Evolutionary conservation across 2,888 invertebrate genomes (phyloP), one percentile per base, ranked within the genome.

Genomic region (Gymnocheta viridis): DNA sequence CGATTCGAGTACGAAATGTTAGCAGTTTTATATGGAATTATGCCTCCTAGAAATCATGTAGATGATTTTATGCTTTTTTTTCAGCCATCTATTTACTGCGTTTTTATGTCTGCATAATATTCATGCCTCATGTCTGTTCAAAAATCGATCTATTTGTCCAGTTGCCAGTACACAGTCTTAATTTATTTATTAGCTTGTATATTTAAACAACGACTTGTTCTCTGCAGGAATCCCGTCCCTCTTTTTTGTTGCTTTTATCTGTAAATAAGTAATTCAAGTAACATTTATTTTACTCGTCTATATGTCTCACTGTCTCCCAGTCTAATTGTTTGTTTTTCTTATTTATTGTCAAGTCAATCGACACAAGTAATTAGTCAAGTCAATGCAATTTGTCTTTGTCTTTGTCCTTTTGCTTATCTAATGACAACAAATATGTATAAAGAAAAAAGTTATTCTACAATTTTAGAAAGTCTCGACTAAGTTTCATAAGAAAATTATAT

Each of bases 361-460:
- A 24, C 38, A 10, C 22, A 22, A 35, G 51, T 44, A 51, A 67
- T 67, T 67, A 67, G 67, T 24, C 66, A 35, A 67, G 22, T 49
- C 19, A 19, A 67, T 19, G 22, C 49, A 32, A 49, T 64, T 67
- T 67, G 22, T 67, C 49, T 64, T 67, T 67, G 22, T 67, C 49
- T 49, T 32, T 49, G 49, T 49, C 49, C 49, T 35, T 38, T 29
- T 10, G 27, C 27, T 66, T 49, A 49, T 67, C 66, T 49, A 49
- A 67, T n/a, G 32, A n/a, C 49, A 32, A 32, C 66, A 64, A 64
- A 64, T 64, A 64, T 64, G 27, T 17, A 17, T 10, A 64, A 44
- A 17, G 44, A 29, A 27, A 64, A 17, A 17, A 44, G 17, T 17
- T 44, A 1, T n/a, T 64, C 14, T 0, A n/a, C 0, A 44, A 27